These are phyloP conservation scores for Cossypha dichroa DNA, from an alignment of 2,797 vertebrate species.

Conservation along the genomic window DNA sequence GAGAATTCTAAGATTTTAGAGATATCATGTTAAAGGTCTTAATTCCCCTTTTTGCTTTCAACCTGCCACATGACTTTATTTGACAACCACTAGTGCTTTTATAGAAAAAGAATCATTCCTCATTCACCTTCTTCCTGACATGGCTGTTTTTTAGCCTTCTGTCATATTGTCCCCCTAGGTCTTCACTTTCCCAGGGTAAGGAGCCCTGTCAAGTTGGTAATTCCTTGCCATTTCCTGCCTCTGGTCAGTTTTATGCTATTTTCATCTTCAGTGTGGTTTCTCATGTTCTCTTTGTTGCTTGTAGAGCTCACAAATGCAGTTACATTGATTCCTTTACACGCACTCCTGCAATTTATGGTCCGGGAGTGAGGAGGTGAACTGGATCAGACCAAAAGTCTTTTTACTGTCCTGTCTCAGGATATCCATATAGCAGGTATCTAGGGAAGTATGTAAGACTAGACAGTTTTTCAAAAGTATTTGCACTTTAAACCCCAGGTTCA, in stretches of 20 bases:
- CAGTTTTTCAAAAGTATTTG: not conserved
- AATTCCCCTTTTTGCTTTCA: not conserved
- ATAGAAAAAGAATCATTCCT: not conserved
- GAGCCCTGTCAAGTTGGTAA: not conserved
- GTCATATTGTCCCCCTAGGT: not conserved
- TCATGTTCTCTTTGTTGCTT: not conserved
- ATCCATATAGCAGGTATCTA: not conserved
- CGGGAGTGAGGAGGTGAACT: not conserved
- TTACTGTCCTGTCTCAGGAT: not conserved
- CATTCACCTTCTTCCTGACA: not conserved
- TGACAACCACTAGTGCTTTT: not conserved
- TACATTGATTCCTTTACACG: not conserved
- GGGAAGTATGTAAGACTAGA: not conserved
- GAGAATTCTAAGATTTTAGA: not conserved
- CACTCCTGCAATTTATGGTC: not conserved
- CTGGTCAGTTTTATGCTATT: not conserved
- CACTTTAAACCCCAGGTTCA: slow-evolving; percentile 1
- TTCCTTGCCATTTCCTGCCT: not conserved
- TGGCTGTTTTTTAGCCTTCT: not conserved
- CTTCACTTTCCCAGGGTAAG: not conserved
- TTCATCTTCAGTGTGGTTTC: not conserved
- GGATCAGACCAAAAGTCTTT: not conserved
- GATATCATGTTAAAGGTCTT: not conserved
- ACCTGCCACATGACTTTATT: not conserved
- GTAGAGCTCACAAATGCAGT: not conserved